Percentiles rank a stretch among this genome's conserved stretches.
Evolutionary conservation across 2,888 invertebrate genomes (phyloP).

Genomic region (Gryllus longicercus): DNA sequence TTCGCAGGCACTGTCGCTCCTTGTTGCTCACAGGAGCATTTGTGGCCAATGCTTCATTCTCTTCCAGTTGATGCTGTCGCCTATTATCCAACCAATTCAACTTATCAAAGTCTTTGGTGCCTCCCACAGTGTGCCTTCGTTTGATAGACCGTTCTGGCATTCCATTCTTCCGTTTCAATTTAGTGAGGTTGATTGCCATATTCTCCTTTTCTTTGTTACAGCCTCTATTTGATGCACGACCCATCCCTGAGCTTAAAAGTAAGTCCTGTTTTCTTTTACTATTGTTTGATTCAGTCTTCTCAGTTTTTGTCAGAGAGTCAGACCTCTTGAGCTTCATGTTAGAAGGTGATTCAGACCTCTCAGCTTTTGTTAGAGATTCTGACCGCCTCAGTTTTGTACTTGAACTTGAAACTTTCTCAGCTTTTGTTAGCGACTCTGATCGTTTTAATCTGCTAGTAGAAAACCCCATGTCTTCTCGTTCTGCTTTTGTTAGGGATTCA

Average conservation of each 20-base stretch:
- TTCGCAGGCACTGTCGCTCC: conserved; percentile 55
- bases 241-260: conserved; percentile 49
- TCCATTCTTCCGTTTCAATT: conserved; percentile 66
- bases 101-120: conserved; percentile 80
- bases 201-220: conserved; percentile 35
- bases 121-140: conserved; percentile 87
- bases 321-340: conserved; percentile 56
- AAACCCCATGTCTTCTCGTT: conserved; percentile 43
- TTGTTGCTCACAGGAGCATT: conserved; percentile 42
- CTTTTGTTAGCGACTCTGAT: conserved; percentile 60
- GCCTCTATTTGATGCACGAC: conserved; percentile 44
- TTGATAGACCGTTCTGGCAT: conserved; percentile 81
- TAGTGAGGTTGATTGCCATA: conserved; percentile 54
- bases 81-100: conserved; percentile 57
- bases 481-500: conserved; percentile 59
- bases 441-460: conserved; percentile 50
- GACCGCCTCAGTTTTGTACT: conserved; percentile 50
- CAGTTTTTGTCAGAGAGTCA: conserved; percentile 65
- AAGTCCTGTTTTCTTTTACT: conserved; percentile 60
- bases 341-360: conserved; percentile 44
- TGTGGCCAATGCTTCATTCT: conserved; percentile 34
- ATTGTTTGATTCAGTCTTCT: conserved; percentile 75
- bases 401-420: conserved; percentile 43
- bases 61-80: conserved; percentile 46
- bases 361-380: conserved; percentile 59